phyloP scores from a whole-genome alignment of 2,888 invertebrate genomes.

The Pimpla rufipes region DNA sequence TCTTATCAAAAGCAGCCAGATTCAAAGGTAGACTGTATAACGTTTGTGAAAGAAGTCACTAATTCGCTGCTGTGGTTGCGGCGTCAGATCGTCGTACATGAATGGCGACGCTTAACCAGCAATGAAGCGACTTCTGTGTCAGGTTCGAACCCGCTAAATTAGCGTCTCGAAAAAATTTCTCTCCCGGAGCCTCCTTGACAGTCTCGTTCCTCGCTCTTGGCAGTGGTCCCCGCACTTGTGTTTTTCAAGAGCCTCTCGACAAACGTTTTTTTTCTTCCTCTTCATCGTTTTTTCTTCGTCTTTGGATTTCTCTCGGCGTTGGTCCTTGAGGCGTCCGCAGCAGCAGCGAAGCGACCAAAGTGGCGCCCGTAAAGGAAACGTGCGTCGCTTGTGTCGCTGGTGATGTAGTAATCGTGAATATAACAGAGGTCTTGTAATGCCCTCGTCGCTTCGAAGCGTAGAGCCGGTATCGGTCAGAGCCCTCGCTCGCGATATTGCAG shows the following conservation, averaged over 20 bases:
- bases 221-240: background rate
- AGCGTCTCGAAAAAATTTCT: constrained; percentile 1
- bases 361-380: constrained; percentile 44
- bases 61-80: background rate
- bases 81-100: background rate
- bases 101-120: background rate
- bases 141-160: background rate
- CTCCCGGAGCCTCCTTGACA: background rate
- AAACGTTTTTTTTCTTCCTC: background rate
- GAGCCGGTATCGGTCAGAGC: constrained; percentile 79
- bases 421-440: constrained; percentile 50
- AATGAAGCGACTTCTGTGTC: constrained; percentile 3
- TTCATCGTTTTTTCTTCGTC: constrained; percentile 18
- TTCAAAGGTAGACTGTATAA: background rate
- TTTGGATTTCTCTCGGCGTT: constrained; percentile 35
- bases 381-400: constrained; percentile 9
- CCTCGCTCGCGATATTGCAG: constrained; percentile 60
- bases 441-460: constrained; percentile 65
- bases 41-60: background rate
- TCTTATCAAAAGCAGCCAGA: no score
- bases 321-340: constrained; percentile 32
- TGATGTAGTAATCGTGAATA: constrained; percentile 61
- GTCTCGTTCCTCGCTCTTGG: background rate
- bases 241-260: background rate
- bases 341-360: constrained; percentile 33